Evolutionary conservation across 2,797 vertebrate species (phyloP).

Genomic region (Malacoctenus gilli): DNA sequence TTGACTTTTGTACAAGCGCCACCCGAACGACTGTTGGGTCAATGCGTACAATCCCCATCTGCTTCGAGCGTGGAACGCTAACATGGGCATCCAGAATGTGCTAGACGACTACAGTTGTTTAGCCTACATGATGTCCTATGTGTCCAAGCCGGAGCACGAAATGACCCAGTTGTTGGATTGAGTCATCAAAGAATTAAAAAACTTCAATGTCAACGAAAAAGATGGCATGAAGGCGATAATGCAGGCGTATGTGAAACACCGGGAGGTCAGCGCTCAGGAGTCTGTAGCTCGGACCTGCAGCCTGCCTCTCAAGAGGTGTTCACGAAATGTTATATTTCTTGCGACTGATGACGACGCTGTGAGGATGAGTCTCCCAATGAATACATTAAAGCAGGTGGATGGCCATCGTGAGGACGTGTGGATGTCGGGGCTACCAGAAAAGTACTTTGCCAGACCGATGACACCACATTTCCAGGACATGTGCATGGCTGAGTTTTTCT

Average conservation of each 20-base stretch:
- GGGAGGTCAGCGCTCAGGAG: not conserved
- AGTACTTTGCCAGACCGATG: not conserved
- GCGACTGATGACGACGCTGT: not conserved
- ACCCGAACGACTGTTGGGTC: not conserved
- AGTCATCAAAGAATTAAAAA: not conserved
- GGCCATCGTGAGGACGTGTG: not conserved
- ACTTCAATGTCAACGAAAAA: not conserved
- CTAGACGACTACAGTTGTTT: not conserved
- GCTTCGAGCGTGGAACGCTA: accelerated
- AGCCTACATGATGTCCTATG: too few species aligned
- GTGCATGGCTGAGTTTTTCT: slow-evolving; percentile 1
- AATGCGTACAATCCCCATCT: not conserved
- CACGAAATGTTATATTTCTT: not conserved
- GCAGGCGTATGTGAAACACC: not conserved
- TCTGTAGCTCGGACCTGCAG: not conserved
- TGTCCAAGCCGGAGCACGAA: not conserved
- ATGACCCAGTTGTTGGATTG: not conserved
- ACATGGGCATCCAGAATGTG: not conserved
- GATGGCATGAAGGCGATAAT: slow-evolving; percentile 9
- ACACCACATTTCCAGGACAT: not conserved
- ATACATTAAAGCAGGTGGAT: not conserved
- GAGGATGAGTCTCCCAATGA: not conserved
- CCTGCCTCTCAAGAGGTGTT: not conserved
- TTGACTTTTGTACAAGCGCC: not conserved
- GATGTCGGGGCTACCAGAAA: not conserved